Evolutionary conservation across 1,140 invertebrate species (phyloP).

Genomic region (Psilanteris sp.): DNA sequence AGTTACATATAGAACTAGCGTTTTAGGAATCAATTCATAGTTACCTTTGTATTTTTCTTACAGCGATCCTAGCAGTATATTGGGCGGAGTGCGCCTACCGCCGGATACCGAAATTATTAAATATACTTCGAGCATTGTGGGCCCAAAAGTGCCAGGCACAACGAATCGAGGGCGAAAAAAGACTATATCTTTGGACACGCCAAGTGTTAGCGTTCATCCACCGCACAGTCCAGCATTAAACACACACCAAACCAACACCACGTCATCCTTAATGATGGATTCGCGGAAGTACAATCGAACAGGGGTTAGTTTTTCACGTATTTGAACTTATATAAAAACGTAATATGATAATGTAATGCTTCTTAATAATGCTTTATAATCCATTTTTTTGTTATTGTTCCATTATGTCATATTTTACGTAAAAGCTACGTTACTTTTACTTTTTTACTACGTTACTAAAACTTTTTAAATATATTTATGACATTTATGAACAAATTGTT

Average conservation of each 20-base stretch:
- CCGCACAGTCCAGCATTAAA: conserved; percentile 72
- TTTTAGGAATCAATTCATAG: too few relatives aligned
- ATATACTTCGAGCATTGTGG: conserved; percentile 90
- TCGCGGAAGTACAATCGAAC: conserved; percentile 76
- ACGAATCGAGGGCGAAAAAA: conserved; percentile 91
- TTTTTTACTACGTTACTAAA: too few relatives aligned
- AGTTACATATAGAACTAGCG: too few relatives aligned
- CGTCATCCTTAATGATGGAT: conserved; percentile 72
- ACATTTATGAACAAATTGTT: too few relatives aligned
- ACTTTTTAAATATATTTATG: too few relatives aligned
- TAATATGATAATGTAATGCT: too few relatives aligned
- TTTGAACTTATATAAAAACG: too few relatives aligned
- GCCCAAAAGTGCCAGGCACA: conserved; percentile 89
- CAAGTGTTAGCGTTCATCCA: conserved; percentile 85
- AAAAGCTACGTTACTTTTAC: too few relatives aligned
- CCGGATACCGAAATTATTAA: conserved; percentile 95
- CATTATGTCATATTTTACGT: too few relatives aligned
- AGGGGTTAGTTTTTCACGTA: conserved; percentile 50
- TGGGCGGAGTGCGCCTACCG: conserved; percentile 89
- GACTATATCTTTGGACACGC: conserved; percentile 90
- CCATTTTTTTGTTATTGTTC: too few relatives aligned
- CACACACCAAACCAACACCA: conserved; percentile 74
- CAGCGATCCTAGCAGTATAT: conserved; percentile 88
- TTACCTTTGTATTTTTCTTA: conserved; percentile 54
- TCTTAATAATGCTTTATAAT: too few relatives aligned